Conservation (phyloP, 2,797 vertebrate species). For the Syncerus caffer region DNA sequence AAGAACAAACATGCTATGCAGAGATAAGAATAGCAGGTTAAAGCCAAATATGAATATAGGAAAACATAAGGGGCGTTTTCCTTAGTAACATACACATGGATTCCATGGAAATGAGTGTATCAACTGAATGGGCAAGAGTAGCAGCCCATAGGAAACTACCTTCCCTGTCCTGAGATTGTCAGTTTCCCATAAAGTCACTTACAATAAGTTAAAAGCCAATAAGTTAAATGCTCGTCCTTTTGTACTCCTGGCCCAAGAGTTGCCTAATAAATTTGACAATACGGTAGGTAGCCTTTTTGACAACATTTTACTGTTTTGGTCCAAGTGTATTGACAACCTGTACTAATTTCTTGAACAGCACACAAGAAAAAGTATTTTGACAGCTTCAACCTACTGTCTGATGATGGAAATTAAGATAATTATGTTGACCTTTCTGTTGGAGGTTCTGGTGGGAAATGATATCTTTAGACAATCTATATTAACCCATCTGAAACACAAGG, state of each 20-base stretch:
- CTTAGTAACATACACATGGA: neutral
- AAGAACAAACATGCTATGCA: neutral
- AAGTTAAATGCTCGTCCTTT: slow-evolving; percentile 25
- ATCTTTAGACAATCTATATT: neutral
- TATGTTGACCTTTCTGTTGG: neutral
- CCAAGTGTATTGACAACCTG: neutral
- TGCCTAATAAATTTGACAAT: slow-evolving; percentile 15
- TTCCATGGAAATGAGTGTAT: neutral
- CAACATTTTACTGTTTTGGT: neutral
- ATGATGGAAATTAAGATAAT: slow-evolving; percentile 45
- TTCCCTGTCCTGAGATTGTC: neutral
- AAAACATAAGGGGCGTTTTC: neutral
- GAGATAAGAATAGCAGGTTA: neutral
- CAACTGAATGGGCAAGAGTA: neutral
- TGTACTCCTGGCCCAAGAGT: neutral
- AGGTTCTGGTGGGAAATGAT: neutral
- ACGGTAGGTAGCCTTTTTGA: neutral
- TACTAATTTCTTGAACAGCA: slow-evolving; percentile 2
- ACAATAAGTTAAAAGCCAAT: neutral
- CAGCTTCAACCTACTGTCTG: neutral
- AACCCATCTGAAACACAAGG: neutral
- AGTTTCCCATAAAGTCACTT: neutral
- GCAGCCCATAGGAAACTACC: neutral
- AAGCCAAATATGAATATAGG: neutral
- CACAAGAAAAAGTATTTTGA: neutral